Evolutionary conservation across 2,113 vertebrate genomes (phyloP).

Genomic region (Heterotilapia buettikoferi): DNA sequence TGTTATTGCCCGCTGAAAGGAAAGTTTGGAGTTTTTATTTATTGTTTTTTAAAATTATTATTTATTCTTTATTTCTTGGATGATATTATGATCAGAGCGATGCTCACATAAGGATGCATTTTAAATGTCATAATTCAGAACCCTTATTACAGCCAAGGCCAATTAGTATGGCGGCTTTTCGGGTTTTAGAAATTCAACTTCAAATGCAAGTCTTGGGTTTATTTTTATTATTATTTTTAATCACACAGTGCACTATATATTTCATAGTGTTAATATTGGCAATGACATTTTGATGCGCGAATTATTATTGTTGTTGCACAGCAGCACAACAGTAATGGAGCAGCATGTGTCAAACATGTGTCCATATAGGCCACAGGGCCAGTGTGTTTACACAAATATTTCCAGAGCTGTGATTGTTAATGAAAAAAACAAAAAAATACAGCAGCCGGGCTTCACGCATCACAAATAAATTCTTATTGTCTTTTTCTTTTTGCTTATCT

Average conservation of each 20-base stretch:
- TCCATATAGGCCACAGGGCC: constrained; percentile 8
- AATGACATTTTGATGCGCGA: constrained; percentile 18
- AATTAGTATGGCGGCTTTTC: background rate
- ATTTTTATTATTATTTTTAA: background rate
- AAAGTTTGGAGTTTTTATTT: constrained; percentile 4
- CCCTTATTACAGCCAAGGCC: background rate
- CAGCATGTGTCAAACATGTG: constrained; percentile 40
- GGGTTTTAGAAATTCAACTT: background rate
- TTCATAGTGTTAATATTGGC: background rate
- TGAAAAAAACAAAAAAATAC: background rate
- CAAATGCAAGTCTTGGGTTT: background rate
- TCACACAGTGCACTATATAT: background rate
- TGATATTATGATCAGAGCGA: background rate
- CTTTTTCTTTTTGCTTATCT: background rate
- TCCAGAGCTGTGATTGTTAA: background rate
- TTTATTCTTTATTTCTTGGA: background rate
- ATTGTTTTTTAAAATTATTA: background rate
- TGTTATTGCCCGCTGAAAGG: background rate
- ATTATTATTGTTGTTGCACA: constrained; percentile 15
- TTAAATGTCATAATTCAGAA: background rate
- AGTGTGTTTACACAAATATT: constrained; percentile 33
- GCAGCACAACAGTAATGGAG: background rate
- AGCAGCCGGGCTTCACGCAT: background rate
- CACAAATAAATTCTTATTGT: background rate
- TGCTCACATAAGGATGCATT: background rate